These are phyloP conservation scores for Pilophorus perplexus DNA, from an alignment of 2,888 invertebrate species.

Conservation along the genomic window DNA sequence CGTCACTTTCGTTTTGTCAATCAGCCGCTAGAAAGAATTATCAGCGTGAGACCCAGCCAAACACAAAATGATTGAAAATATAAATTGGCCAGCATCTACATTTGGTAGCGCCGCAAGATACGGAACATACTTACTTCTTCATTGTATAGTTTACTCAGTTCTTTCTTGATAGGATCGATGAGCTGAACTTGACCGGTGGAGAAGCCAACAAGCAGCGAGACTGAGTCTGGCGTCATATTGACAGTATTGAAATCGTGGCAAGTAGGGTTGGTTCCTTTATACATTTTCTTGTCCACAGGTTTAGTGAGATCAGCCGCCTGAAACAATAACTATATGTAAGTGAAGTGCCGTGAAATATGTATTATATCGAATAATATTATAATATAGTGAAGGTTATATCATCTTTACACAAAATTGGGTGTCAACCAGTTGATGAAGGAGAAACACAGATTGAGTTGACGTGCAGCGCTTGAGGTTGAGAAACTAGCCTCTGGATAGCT, in stretches of 20 bases:
- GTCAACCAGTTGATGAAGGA: no score
- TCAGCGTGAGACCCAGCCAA: not conserved
- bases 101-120: no score
- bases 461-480: no score
- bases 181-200: constrained; percentile 97
- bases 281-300: constrained; percentile 96
- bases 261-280: constrained; percentile 98
- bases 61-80: constrained; percentile 12
- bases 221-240: constrained; percentile 77
- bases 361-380: no score
- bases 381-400: no score
- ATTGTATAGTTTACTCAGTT: constrained; percentile 93
- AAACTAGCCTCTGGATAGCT: no score
- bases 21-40: constrained; percentile 68
- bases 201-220: constrained; percentile 92
- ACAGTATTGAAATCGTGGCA: constrained; percentile 96
- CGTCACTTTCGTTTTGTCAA: constrained; percentile 92
- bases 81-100: not conserved
- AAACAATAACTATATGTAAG: constrained; percentile 14
- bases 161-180: constrained; percentile 95
- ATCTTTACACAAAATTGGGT: no score
- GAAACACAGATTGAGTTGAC: no score
- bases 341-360: no score
- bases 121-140: constrained; percentile 73
- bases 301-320: constrained; percentile 80